Evolutionary conservation across 2,888 invertebrate species (phyloP), one percentile per base, ranked within the genome.

Genomic region (Miltochrista miniata): DNA sequence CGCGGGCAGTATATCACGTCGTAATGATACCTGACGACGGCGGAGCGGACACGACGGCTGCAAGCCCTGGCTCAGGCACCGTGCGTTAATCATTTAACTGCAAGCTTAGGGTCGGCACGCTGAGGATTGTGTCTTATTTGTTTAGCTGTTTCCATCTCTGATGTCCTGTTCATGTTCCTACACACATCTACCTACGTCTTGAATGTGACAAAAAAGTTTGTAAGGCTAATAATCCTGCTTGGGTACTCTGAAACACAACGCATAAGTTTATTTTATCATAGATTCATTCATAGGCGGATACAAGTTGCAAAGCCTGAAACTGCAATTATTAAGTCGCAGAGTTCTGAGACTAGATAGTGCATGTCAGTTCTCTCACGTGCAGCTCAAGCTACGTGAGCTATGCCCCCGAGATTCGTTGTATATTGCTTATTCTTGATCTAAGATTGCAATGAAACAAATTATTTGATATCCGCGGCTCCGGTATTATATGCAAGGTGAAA

Each of bases 11-110:
- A 54, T 41, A 58, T 60, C 63, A 60, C 57, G 31, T 9, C 13
- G 48, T 65, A 63, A 63, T 60, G 57, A 51, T 49, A 50, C 35
- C 49, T 48, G 44, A 48, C 49, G 45, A 48, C 40, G 29, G 48
- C 41, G 11, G n/a, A 30, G 41, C 34, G 30, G 36, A 15, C 29
- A 5, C 39, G 46, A 24, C 13, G 24, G 24, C 18, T 53, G 42
- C 61, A 51, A 64, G 44, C 52, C 58, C 51, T 45, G 54, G 45
- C 51, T 50, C 35, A 47, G 13, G 51, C 56, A 51, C 41, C 55
- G 34, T 34, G 48, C 35, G 51, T 65, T 53, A 51, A 64, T 67
- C 65, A 66, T 64, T 36, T 51, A 37, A 35, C 37, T 12, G 43
- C 11, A 33, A 40, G 30, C 45, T 12, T 24, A 62, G 57, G 57